Evolutionary conservation across 2,888 invertebrate species (phyloP), one percentile per base, ranked within the genome.

Genomic region (Drosophila mercatorum): DNA sequence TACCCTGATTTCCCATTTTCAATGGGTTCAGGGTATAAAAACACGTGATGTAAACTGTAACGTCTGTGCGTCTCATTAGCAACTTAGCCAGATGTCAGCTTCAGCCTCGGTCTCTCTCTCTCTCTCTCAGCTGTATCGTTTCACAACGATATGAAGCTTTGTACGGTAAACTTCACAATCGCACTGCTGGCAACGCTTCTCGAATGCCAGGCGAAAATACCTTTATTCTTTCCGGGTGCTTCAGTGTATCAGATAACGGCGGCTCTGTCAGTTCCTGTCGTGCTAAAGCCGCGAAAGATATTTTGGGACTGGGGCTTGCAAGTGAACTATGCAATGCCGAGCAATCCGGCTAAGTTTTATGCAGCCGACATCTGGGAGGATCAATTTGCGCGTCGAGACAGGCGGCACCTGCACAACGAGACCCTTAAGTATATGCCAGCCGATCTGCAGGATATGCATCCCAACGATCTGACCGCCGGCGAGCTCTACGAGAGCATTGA

Each of bases 271-370:
- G 81, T 90, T 38, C 91, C 92, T 0, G 71, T 92, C 3, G 75
- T 74, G 2, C 72, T 82, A 51, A 85, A 89, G 0, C 72, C 76
- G 5, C 88, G 85, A 12, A 89, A 88, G n/a, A 65, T 91, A 34
- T 91, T 85, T 53, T 83, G 90, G 75, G 91, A 92, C 70, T 89
- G 89, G 87, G 92, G 92, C 2, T 68, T 91, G 6, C 92, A 92
- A 72, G 85, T 91, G 78, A 92, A 92, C 68, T 92, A 91, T 53
- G 72, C 75, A 14, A 17, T 91, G 28, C 92, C 92, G 1, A 75
- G 22, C 28, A 71, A 80, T 41, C 74, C 88, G 0, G 70, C 84
- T 0, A 72, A 75, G n/a, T 91, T 91, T 55, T 92, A 91, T 51
- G 78, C 81, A 31, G 79, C 84, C 14, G 75, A 85, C 31, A 84